phyloP scores from a whole-genome alignment of 2,113 vertebrate genomes.

The Strix uralensis region DNA sequence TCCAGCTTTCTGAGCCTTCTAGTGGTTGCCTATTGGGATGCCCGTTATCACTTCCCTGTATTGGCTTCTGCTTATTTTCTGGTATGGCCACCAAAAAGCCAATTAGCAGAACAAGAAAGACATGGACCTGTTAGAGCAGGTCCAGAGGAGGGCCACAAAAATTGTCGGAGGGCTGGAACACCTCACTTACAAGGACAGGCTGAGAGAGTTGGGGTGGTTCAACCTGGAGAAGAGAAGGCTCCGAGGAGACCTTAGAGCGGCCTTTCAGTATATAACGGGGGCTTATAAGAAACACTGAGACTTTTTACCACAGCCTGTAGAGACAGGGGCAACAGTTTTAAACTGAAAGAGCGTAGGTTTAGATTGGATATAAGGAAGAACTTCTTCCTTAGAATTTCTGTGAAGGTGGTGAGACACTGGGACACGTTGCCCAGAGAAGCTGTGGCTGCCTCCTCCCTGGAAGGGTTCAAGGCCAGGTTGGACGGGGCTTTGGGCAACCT shows the following conservation, averaged over 20 bases:
- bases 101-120: background rate
- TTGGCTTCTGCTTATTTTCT: background rate
- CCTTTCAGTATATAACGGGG: fast-evolving
- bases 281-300: no score
- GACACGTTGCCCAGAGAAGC: background rate
- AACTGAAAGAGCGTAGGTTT: fast-evolving
- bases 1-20: background rate
- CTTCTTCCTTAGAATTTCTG: background rate
- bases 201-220: background rate
- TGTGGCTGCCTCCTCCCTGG: background rate
- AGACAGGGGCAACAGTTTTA: background rate
- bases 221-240: background rate
- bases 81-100: background rate
- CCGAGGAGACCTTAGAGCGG: fast-evolving
- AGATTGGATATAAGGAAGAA: fast-evolving
- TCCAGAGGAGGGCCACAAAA: background rate
- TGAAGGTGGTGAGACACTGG: background rate
- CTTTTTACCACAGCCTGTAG: background rate
- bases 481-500: fast-evolving
- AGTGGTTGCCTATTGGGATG: background rate
- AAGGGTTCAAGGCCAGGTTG: fast-evolving
- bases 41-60: background rate
- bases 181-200: fast-evolving
- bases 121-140: background rate
- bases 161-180: background rate